phyloP scores from a whole-genome alignment of 1,140 invertebrate species.

The Heliconius himera region DNA sequence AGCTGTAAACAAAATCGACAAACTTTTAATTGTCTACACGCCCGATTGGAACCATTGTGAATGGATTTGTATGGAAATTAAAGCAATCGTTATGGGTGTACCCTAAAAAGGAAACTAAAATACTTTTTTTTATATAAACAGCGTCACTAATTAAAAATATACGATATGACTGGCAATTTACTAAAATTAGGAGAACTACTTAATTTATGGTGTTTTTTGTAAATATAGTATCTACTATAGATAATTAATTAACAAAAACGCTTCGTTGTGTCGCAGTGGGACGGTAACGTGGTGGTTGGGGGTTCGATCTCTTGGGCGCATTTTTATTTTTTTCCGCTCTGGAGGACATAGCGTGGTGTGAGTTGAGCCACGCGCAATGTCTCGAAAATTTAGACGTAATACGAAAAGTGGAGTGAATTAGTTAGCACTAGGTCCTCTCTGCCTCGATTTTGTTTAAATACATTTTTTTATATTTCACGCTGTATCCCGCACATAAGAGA shows the following conservation, averaged over 20 bases:
- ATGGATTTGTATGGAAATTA: conserved; percentile 7
- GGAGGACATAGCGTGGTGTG: no score
- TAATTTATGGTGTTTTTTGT: neutral
- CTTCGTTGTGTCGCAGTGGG: neutral
- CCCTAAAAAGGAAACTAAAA: neutral
- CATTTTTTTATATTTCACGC: no score
- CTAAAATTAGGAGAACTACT: conserved; percentile 1
- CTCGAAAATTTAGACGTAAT: no score
- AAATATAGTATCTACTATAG: no score
- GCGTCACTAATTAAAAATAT: neutral
- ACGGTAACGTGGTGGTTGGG: no score
- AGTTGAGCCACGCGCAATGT: no score
- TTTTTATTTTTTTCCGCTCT: no score
- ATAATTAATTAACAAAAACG: neutral
- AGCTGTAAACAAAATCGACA: neutral
- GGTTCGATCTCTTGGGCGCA: no score
- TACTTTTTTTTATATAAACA: neutral
- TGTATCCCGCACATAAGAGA: no score
- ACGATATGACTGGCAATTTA: neutral
- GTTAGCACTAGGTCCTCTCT: no score
- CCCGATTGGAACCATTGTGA: neutral
- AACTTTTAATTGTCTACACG: neutral
- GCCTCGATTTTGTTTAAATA: no score
- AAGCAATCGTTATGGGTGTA: neutral
- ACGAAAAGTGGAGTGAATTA: no score